phyloP scores from a whole-genome alignment of 2,113 vertebrate species.

The Mus spicilegus region DNA sequence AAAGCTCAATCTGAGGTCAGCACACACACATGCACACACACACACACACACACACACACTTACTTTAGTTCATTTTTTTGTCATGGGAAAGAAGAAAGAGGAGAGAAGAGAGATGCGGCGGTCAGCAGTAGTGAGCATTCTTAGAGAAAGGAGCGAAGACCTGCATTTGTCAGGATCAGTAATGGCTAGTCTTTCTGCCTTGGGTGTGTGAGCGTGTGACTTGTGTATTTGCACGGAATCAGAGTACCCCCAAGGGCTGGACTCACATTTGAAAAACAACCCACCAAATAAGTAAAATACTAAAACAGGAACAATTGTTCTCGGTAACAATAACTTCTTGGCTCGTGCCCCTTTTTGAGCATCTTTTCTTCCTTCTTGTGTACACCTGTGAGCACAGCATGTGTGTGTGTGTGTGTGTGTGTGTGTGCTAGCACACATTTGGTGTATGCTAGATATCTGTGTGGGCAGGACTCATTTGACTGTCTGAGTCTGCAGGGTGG shows the following conservation, averaged over 20 bases:
- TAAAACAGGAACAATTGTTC: neutral
- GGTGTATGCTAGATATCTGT: neutral
- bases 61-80: neutral
- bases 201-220: neutral
- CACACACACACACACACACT: neutral
- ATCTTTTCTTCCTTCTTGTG: neutral
- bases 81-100: neutral
- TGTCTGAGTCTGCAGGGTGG: neutral
- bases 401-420: neutral
- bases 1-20: slow-evolving; percentile 3
- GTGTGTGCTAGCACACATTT: neutral
- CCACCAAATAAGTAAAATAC: neutral
- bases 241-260: neutral
- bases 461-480: neutral
- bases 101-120: neutral
- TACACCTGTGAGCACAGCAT: neutral
- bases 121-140: neutral
- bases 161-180: neutral
- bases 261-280: slow-evolving; percentile 20
- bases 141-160: neutral
- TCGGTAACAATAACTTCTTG: neutral
- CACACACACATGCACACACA: no score
- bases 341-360: neutral
- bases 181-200: neutral
- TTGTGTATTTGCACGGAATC: neutral